A percentile compares a stretch with the other conserved stretches of the same genome.
Conservation (phyloP, 2,113 vertebrate genomes). For the Abramis brama region DNA sequence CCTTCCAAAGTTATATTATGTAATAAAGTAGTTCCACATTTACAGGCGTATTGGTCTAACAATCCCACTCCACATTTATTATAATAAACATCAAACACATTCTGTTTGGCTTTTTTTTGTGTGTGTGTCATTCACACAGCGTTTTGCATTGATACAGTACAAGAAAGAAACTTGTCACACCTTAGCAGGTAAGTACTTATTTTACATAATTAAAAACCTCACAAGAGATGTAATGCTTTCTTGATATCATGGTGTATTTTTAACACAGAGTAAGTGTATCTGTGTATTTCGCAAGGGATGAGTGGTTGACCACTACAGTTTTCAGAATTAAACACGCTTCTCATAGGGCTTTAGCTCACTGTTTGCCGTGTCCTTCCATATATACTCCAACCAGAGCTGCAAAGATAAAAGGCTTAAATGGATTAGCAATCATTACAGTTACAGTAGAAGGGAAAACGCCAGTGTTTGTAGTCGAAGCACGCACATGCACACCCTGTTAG, state of each 20-base stretch:
- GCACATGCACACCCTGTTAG: not conserved
- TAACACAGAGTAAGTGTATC: slow-evolving; percentile 14
- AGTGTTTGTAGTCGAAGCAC: slow-evolving; percentile 19
- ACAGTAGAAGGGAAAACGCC: slow-evolving; percentile 64
- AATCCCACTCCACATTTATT: too few species aligned
- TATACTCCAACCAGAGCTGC: slow-evolving; percentile 57
- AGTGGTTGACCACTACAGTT: slow-evolving; percentile 59
- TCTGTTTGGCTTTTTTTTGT: too few species aligned
- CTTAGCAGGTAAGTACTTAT: too few species aligned
- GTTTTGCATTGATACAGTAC: too few species aligned
- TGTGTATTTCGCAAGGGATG: slow-evolving; percentile 65
- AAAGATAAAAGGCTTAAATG: slow-evolving; percentile 74
- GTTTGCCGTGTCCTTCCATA: slow-evolving; percentile 62
- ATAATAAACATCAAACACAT: too few species aligned
- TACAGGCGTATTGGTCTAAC: too few species aligned
- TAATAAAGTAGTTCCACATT: not conserved
- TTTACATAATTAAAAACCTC: too few species aligned
- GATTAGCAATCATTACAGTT: slow-evolving; percentile 75
- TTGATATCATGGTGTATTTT: not conserved
- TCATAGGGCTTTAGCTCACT: slow-evolving; percentile 18
- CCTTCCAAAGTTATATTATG: not conserved
- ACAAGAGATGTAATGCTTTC: too few species aligned
- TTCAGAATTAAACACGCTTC: slow-evolving; percentile 27
- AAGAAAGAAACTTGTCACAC: too few species aligned
- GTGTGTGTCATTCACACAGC: too few species aligned